A percentile compares a stretch with the other conserved stretches of the same genome.
Conservation (phyloP, 1,140 invertebrate genomes). For the Tetraneura akinire region DNA sequence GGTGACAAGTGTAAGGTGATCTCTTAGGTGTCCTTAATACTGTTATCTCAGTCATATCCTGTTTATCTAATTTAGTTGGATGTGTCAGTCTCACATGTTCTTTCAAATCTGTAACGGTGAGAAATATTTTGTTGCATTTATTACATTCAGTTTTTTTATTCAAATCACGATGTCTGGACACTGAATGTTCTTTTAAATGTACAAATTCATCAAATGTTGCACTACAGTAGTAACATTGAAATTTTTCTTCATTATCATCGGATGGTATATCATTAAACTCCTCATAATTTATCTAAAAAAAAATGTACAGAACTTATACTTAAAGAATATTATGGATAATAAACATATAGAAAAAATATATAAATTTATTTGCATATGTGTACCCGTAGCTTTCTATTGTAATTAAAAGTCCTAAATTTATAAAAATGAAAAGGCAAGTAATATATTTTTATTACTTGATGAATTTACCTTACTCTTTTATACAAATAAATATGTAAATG, state of each 20-base stretch:
- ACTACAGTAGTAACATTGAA: conserved; percentile 50
- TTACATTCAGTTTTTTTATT: conserved; percentile 48
- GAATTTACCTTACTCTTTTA: too few species aligned
- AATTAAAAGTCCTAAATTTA: too few species aligned
- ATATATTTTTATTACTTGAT: too few species aligned
- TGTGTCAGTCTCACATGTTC: conserved; percentile 12
- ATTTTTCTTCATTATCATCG: conserved; percentile 17
- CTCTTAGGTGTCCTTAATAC: conserved; percentile 1
- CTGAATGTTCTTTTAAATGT: conserved; percentile 43
- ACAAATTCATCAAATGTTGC: conserved; percentile 39
- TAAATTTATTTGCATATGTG: too few species aligned
- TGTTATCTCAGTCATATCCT: neutral
- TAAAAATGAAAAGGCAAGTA: too few species aligned
- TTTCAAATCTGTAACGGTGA: conserved; percentile 29
- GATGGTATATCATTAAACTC: neutral
- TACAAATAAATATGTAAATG: too few species aligned
- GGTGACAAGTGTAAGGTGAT: conserved; percentile 30
- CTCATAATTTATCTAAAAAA: neutral
- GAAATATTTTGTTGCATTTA: conserved; percentile 42
- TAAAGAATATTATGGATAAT: too few species aligned
- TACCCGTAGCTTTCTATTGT: too few species aligned
- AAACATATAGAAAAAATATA: too few species aligned
- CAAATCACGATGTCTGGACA: conserved; percentile 37
- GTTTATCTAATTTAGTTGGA: conserved; percentile 7
- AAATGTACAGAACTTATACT: too few species aligned